These are phyloP conservation scores for Cheilosia impressa DNA, from an alignment of 2,888 invertebrate species.

Conservation along the genomic window DNA sequence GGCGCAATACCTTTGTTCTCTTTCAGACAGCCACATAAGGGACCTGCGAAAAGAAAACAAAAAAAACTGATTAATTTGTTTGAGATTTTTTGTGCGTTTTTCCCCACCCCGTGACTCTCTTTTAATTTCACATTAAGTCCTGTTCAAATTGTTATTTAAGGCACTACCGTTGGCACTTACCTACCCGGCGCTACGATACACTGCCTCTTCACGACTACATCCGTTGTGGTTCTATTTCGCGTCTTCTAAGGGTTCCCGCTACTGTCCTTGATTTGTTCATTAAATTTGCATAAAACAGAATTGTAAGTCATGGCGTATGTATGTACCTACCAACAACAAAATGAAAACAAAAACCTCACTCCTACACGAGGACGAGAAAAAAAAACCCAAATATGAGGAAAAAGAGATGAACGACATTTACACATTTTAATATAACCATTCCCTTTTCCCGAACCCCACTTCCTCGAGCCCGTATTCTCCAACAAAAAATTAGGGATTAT, in stretches of 20 bases:
- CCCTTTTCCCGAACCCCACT: not conserved
- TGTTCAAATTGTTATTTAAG: constrained; percentile 57
- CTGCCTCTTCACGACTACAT: not conserved
- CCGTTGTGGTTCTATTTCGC: constrained; percentile 21
- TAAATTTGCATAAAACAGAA: constrained; percentile 61
- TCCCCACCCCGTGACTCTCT: not conserved
- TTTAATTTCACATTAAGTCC: constrained; percentile 50
- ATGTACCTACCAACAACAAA: constrained; percentile 1
- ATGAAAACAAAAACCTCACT: constrained; percentile 5
- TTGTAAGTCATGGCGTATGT: constrained; percentile 25
- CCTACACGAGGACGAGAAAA: not conserved
- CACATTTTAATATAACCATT: constrained; percentile 42
- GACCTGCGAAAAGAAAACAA: not conserved
- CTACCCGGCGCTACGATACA: not conserved
- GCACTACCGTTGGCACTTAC: constrained; percentile 44
- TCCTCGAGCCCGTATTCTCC: not conserved
- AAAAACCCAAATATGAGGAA: constrained; percentile 12
- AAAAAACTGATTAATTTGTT: constrained; percentile 1
- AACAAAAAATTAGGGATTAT: constrained; percentile 56
- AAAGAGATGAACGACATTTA: constrained; percentile 46
- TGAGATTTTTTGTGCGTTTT: not conserved
- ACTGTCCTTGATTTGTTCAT: constrained; percentile 53
- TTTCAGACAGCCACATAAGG: not conserved
- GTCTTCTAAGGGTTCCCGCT: not conserved
- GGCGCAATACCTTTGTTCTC: not conserved